Base-by-base conservation (phyloP, 2,888 invertebrate species). In the Tortricodes alternella region DNA sequence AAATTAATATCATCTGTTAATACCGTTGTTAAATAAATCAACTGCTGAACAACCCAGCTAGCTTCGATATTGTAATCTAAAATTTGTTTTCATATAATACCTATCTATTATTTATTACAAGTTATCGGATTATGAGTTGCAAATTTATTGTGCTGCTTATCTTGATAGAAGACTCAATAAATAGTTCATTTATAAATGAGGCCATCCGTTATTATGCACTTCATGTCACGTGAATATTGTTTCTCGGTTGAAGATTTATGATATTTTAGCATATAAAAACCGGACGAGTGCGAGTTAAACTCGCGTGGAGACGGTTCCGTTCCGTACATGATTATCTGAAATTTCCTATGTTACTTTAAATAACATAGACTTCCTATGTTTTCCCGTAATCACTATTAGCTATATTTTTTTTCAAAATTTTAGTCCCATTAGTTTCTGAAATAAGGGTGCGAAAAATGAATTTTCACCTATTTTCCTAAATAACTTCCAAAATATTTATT, bases 91-190 rank as follows among this genome's bases (percentile, higher is more conserved):
- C 59, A 65, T 60, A 58, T 61, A 60, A 62, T 37, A 37, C 21
- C 44, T 50, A 44, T 56, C 50, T 56, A 44, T 50, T 56, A 56
- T 56, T 65, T 65, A 55, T 63, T 58, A 62, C 49, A 55, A 8
- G 56, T 52, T 58, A 61, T 68, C 67, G 74, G 80, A 82, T 85
- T 80, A 80, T 58, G 57, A 58, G 62, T 70, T 71, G 76, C 71
- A 66, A 67, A 77, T 83, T 84, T 82, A 85, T 82, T 80, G 73
- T 62, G 39, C 53, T 60, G 58, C 60, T 63, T 80, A 85, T 85
- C 83, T 80, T 85, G 82, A 85, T 85, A 81, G 78, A 82, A 76
- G 66, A 75, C 58, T 59, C 60, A 62, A 52, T 62, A 60, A 55
- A 53, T 59, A 62, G 58, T 64, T 62, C 60, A 60, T 58, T 63